Evolutionary conservation across 2,888 invertebrate species (phyloP).

Genomic region (Volucella zonaria): DNA sequence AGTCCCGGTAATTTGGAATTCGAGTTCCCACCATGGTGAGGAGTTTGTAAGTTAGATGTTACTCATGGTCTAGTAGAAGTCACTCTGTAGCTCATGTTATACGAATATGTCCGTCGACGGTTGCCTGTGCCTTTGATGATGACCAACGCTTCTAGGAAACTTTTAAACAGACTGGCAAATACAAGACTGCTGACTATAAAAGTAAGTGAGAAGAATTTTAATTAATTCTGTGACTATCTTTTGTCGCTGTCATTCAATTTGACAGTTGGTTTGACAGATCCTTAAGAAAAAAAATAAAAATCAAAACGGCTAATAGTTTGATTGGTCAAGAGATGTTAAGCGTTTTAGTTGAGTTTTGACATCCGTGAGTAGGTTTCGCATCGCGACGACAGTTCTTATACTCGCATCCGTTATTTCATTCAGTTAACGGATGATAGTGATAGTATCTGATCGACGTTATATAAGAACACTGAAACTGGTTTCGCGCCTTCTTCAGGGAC

Average conservation of each 20-base stretch:
- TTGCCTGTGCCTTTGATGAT: slow-evolving; percentile 47
- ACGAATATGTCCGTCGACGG: slow-evolving; percentile 16
- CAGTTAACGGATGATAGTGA: slow-evolving; percentile 61
- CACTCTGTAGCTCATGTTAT: slow-evolving; percentile 17
- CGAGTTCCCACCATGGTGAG: slow-evolving; percentile 34
- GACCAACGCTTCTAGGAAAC: slow-evolving; percentile 59
- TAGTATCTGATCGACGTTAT: slow-evolving; percentile 52
- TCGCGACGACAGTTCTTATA: slow-evolving; percentile 3
- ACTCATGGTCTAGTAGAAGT: slow-evolving; percentile 39
- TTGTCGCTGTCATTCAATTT: slow-evolving; percentile 70
- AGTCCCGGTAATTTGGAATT: slow-evolving; percentile 65
- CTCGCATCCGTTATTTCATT: slow-evolving; percentile 37
- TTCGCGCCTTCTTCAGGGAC: slow-evolving; percentile 1
- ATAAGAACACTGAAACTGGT: slow-evolving; percentile 60
- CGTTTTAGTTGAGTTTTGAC: slow-evolving; percentile 61
- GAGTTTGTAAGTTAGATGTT: slow-evolving; percentile 45
- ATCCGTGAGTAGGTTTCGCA: slow-evolving; percentile 34
- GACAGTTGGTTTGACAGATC: slow-evolving; percentile 66
- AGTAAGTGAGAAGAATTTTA: slow-evolving; percentile 65
- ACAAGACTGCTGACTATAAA: neutral
- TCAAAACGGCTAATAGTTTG: slow-evolving; percentile 61
- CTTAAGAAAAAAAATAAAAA: slow-evolving; percentile 26
- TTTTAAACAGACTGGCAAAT: slow-evolving; percentile 11
- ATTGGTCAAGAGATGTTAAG: slow-evolving; percentile 27
- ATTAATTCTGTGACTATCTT: slow-evolving; percentile 71